Evolutionary conservation across 2,113 vertebrate genomes (phyloP).

Genomic region (Nycticorax nycticorax): DNA sequence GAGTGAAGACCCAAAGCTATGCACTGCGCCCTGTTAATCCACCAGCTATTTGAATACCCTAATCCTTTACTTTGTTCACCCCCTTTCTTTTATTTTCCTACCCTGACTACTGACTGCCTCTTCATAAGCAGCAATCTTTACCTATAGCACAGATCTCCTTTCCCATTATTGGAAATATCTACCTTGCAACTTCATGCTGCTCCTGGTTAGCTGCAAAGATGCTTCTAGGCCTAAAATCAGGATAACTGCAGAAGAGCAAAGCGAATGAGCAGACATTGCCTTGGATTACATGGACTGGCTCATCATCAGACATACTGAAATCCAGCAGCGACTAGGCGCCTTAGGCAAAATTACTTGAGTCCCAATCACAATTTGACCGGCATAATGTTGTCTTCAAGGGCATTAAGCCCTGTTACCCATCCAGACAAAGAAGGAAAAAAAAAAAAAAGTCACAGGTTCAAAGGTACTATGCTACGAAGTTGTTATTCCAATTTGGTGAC

Average conservation of each 20-base stretch:
- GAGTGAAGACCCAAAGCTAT: not conserved
- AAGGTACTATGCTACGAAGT: not conserved
- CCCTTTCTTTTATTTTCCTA: not conserved
- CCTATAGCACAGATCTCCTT: not conserved
- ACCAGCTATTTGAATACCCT: not conserved
- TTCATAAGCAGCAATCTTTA: not conserved
- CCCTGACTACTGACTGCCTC: not conserved
- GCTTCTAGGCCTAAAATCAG: not conserved
- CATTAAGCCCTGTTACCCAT: not conserved
- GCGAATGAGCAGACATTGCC: not conserved
- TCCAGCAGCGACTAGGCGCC: not conserved
- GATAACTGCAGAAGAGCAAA: not conserved
- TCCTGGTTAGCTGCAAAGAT: not conserved
- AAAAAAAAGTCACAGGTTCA: not conserved
- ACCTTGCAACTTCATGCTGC: not conserved
- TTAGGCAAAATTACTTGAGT: not conserved
- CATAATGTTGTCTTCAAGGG: not conserved
- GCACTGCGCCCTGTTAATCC: not conserved
- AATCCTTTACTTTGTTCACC: not conserved
- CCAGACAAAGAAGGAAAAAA: not conserved
- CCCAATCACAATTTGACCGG: not conserved
- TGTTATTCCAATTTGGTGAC: not conserved
- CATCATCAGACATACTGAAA: not conserved
- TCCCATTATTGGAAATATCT: not conserved
- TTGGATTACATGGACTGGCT: not conserved